Percentiles rank a stretch among this genome's conserved stretches.
phyloP scores from a whole-genome alignment of 2,113 vertebrate genomes.

The Morphnarchus princeps region DNA sequence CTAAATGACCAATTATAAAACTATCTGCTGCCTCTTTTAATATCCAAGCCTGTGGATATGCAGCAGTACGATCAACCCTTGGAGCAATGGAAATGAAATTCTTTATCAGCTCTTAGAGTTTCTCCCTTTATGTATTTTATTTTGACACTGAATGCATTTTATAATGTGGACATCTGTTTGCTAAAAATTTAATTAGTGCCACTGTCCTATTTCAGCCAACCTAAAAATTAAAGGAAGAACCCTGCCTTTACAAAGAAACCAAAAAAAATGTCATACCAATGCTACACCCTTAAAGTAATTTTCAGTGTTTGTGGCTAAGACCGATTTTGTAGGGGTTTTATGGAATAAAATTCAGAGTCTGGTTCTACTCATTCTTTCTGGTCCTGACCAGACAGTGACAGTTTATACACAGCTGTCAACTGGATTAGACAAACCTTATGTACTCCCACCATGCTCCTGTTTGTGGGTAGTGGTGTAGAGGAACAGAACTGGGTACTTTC shows the following conservation, averaged over 20 bases:
- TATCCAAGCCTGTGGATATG: neutral
- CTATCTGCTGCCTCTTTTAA: neutral
- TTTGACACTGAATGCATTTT: neutral
- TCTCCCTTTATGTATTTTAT: neutral
- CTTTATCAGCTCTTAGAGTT: neutral
- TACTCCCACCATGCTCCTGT: neutral
- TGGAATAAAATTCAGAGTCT: neutral
- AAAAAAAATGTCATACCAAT: neutral
- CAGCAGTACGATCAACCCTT: neutral
- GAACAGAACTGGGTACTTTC: neutral
- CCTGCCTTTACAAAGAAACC: neutral
- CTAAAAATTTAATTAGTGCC: neutral
- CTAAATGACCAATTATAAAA: neutral
- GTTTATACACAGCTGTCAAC: constrained; percentile 23
- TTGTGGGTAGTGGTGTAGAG: neutral
- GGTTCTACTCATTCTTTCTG: neutral
- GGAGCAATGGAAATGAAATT: neutral
- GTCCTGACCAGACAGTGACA: constrained; percentile 19
- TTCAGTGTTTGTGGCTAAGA: neutral
- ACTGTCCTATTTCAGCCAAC: neutral
- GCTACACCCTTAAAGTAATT: neutral
- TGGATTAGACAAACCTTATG: constrained; percentile 12
- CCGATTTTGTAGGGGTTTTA: neutral
- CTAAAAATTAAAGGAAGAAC: neutral
- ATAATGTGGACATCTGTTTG: neutral